Evolutionary conservation across 2,888 invertebrate species (phyloP).

Genomic region (Spisula solida): DNA sequence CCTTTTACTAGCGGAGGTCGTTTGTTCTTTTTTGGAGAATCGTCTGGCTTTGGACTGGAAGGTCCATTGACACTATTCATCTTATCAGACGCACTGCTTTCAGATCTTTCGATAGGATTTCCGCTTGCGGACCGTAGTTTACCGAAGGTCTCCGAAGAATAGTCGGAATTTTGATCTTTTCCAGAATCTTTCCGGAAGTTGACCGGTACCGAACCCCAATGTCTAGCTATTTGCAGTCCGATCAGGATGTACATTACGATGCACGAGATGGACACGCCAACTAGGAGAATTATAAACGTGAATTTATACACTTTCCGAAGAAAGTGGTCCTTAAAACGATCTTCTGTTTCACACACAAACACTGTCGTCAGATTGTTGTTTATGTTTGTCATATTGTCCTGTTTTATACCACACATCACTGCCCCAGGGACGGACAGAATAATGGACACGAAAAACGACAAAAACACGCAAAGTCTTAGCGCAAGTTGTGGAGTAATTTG

Average conservation of each 20-base stretch:
- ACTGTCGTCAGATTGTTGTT: conserved; percentile 55
- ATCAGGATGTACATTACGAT: conserved; percentile 69
- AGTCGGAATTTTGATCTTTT: conserved; percentile 62
- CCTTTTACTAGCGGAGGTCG: conserved; percentile 53
- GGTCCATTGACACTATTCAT: conserved; percentile 17
- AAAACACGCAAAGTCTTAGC: conserved; percentile 57
- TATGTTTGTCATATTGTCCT: conserved; percentile 61
- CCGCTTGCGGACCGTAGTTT: conserved; percentile 32
- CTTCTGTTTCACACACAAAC: conserved; percentile 59
- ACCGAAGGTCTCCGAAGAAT: conserved; percentile 68
- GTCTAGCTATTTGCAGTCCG: conserved; percentile 62
- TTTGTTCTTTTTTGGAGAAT: conserved; percentile 15
- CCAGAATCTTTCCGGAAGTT: conserved; percentile 65
- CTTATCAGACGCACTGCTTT: conserved; percentile 55
- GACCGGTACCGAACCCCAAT: conserved; percentile 63
- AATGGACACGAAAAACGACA: conserved; percentile 58
- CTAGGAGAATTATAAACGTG: conserved; percentile 58
- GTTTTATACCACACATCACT: conserved; percentile 67
- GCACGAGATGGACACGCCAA: conserved; percentile 62
- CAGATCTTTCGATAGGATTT: conserved; percentile 45
- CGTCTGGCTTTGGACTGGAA: conserved; percentile 43
- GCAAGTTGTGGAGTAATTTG: conserved; percentile 64
- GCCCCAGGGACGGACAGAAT: conserved; percentile 65
- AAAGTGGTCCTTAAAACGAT: conserved; percentile 51
- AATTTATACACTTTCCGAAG: conserved; percentile 64